Conservation (phyloP, 2,888 invertebrate genomes). For the Phoronis australis region DNA sequence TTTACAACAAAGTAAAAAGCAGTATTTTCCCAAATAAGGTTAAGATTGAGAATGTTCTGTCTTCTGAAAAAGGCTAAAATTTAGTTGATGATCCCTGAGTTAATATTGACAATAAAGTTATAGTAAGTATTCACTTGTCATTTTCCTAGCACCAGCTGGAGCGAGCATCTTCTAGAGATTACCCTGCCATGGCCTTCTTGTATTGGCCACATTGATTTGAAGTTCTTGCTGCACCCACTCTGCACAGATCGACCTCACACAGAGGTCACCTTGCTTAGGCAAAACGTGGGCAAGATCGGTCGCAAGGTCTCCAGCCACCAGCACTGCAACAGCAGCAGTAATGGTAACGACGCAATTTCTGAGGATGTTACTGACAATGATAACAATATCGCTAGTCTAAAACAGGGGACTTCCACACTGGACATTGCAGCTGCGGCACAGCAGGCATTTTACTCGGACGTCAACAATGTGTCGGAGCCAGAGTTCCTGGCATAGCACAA, state of each 20-base stretch:
- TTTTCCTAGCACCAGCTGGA: slow-evolving; percentile 80
- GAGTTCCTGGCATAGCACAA: slow-evolving; percentile 82
- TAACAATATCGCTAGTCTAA: background rate
- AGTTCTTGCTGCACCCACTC: slow-evolving; percentile 74
- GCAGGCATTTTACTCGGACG: background rate
- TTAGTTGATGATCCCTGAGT: no score
- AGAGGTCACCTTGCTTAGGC: slow-evolving; percentile 63
- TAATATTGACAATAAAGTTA: no score
- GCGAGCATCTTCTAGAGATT: slow-evolving; percentile 85
- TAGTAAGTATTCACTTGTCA: no score
- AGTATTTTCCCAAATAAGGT: no score
- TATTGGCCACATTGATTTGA: slow-evolving; percentile 84
- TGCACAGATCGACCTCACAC: slow-evolving; percentile 74
- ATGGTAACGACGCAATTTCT: background rate
- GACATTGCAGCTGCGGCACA: background rate
- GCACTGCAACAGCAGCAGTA: no score
- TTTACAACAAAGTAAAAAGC: no score
- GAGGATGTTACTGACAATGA: background rate
- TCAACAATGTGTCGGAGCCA: slow-evolving; percentile 33
- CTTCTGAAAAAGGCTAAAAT: no score
- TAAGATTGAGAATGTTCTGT: no score
- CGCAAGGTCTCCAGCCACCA: slow-evolving; percentile 15
- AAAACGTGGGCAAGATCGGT: slow-evolving; percentile 61
- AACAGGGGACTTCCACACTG: background rate
- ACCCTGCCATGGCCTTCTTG: slow-evolving; percentile 70